Percentiles rank a stretch among this genome's conserved stretches.
These are phyloP conservation scores for Tragelaphus scriptus DNA, from an alignment of 2,113 vertebrate genomes.

Conservation along the genomic window DNA sequence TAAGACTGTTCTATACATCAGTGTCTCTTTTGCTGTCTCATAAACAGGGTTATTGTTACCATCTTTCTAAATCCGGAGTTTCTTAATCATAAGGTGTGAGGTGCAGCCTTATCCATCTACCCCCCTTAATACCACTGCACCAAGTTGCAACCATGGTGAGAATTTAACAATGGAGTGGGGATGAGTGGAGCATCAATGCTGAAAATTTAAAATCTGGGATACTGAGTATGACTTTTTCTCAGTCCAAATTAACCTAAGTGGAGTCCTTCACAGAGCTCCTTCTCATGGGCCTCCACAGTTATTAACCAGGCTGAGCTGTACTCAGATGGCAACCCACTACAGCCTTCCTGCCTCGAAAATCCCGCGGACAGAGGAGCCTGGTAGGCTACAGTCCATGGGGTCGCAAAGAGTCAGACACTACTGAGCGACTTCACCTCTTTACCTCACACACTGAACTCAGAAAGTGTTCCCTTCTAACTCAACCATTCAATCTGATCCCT, in stretches of 20 bases:
- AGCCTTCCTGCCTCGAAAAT: too few relatives aligned
- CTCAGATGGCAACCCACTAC: not conserved
- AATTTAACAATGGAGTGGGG: not conserved
- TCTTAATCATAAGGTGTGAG: not conserved
- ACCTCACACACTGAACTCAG: not conserved
- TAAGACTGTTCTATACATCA: too few relatives aligned
- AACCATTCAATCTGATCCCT: not conserved
- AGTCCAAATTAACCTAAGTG: not conserved
- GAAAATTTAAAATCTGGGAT: not conserved
- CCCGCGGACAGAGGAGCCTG: too few relatives aligned
- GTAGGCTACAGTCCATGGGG: too few relatives aligned
- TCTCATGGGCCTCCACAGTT: not conserved
- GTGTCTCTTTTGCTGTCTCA: too few relatives aligned
- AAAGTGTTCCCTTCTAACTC: not conserved
- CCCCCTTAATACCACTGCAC: not conserved
- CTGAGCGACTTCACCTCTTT: too few relatives aligned
- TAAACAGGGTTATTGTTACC: too few relatives aligned
- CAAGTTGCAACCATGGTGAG: not conserved
- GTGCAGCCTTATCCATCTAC: not conserved
- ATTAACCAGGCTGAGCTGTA: not conserved
- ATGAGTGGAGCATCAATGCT: not conserved
- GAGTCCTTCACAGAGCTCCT: not conserved
- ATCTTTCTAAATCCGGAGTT: not conserved
- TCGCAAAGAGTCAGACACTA: accelerated
- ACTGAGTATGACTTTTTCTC: not conserved